Evolutionary conservation across 1,140 invertebrate genomes (phyloP).

Genomic region (Euura lappo): DNA sequence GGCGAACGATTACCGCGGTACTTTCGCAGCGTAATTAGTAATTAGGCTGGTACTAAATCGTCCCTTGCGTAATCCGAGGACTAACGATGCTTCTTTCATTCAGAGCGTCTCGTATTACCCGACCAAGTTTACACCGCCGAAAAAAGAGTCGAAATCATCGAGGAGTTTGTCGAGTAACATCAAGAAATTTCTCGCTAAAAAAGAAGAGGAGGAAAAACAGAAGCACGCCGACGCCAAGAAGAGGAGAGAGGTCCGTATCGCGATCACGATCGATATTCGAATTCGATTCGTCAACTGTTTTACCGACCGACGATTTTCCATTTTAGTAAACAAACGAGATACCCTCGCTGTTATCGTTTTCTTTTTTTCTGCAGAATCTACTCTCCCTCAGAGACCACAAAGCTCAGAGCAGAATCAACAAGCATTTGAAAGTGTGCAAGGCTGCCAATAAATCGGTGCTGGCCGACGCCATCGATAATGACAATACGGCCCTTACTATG

Average conservation of each 20-base stretch:
- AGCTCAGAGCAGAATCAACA: constrained; percentile 71
- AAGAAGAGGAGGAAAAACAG: constrained; percentile 77
- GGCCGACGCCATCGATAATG: constrained; percentile 79
- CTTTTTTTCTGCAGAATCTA: constrained; percentile 61
- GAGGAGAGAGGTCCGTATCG: constrained; percentile 63
- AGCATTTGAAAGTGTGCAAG: constrained; percentile 81
- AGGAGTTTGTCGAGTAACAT: constrained; percentile 77
- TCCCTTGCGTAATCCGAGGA: too few species aligned
- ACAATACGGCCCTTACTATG: constrained; percentile 77
- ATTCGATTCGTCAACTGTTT: too few species aligned
- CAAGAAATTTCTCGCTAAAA: constrained; percentile 80
- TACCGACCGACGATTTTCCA: too few species aligned
- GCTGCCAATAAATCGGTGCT: constrained; percentile 87
- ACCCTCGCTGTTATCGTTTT: constrained; percentile 10
- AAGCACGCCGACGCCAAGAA: constrained; percentile 69
- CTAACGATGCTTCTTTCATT: too few species aligned
- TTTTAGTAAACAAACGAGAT: background rate
- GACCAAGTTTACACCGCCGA: constrained; percentile 80
- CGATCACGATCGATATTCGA: too few species aligned
- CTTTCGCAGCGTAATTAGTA: too few species aligned
- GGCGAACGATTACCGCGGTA: too few species aligned
- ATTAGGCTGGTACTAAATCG: too few species aligned
- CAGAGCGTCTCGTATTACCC: constrained; percentile 69
- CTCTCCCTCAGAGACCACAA: constrained; percentile 77
- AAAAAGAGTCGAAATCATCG: constrained; percentile 75